These are phyloP conservation scores for Microtus richardsoni DNA, from an alignment of 2,113 vertebrate species.

Conservation along the genomic window DNA sequence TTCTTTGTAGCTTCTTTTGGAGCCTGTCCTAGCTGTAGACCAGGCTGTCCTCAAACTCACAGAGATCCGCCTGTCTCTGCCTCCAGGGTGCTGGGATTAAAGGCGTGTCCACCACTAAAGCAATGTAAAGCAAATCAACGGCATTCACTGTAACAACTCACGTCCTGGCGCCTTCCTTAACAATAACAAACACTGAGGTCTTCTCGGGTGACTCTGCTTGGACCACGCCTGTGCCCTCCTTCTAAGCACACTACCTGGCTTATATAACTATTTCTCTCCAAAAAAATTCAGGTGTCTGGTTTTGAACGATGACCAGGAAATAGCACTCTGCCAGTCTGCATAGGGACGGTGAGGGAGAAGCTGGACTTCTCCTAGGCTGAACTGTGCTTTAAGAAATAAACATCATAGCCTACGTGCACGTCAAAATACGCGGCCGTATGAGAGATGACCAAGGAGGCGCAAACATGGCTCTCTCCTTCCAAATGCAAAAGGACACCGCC, in stretches of 20 bases:
- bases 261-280: background rate
- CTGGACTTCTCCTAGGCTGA: too few relatives aligned
- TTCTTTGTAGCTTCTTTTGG: too few relatives aligned
- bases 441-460: background rate
- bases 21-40: too few relatives aligned
- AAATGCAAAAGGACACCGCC: background rate
- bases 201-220: accelerated
- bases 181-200: background rate
- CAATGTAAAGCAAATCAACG: background rate
- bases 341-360: background rate
- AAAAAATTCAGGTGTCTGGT: background rate
- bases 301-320: background rate
- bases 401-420: background rate
- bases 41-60: too few relatives aligned
- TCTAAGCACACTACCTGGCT: background rate
- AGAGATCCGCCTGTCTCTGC: too few relatives aligned
- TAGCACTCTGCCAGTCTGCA: background rate
- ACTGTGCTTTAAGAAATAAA: background rate
- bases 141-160: background rate
- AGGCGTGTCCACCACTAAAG: too few relatives aligned
- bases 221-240: background rate
- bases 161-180: background rate
- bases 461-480: background rate
- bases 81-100: too few relatives aligned
- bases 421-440: background rate